A percentile compares a stretch with the other conserved stretches of the same genome.
Conservation (phyloP, 2,888 invertebrate species). For the Cheiracanthium punctorium region DNA sequence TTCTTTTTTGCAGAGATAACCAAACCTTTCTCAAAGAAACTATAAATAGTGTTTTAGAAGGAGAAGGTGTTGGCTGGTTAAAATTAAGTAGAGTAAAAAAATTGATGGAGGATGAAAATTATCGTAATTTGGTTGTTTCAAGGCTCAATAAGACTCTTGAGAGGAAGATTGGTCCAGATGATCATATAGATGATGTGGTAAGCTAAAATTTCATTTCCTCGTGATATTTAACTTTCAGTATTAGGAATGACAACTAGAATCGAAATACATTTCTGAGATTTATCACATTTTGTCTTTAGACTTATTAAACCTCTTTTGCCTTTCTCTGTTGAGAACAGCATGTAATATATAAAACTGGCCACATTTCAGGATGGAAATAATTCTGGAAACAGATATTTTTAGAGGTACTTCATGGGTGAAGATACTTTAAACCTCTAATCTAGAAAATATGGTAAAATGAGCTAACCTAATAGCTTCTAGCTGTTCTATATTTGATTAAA, state of each 20-base stretch:
- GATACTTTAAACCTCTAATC: too few relatives aligned
- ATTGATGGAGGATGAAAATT: slow-evolving; percentile 99
- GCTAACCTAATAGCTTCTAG: too few relatives aligned
- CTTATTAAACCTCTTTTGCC: background rate
- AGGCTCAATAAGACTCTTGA: slow-evolving; percentile 95
- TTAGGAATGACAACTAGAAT: too few relatives aligned
- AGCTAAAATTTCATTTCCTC: too few relatives aligned
- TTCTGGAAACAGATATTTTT: too few relatives aligned
- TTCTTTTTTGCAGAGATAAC: slow-evolving; percentile 87
- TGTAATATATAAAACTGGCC: too few relatives aligned
- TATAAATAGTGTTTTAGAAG: slow-evolving; percentile 88
- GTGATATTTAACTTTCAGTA: too few relatives aligned
- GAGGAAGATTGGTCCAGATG: slow-evolving; percentile 93
- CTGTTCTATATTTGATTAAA: too few relatives aligned
- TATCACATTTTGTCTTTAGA: background rate
- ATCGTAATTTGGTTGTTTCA: slow-evolving; percentile 94
- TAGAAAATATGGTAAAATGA: too few relatives aligned
- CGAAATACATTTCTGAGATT: background rate
- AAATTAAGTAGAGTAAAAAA: slow-evolving; percentile 93
- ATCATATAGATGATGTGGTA: slow-evolving; percentile 98
- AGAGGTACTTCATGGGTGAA: too few relatives aligned
- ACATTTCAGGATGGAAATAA: too few relatives aligned
- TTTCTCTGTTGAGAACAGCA: background rate
- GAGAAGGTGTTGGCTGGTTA: slow-evolving; percentile 97
- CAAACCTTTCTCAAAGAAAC: slow-evolving; percentile 95